Percentiles rank a stretch among this genome's conserved stretches.
phyloP scores from a whole-genome alignment of 2,113 vertebrate genomes.

The Phaetusa simplex region DNA sequence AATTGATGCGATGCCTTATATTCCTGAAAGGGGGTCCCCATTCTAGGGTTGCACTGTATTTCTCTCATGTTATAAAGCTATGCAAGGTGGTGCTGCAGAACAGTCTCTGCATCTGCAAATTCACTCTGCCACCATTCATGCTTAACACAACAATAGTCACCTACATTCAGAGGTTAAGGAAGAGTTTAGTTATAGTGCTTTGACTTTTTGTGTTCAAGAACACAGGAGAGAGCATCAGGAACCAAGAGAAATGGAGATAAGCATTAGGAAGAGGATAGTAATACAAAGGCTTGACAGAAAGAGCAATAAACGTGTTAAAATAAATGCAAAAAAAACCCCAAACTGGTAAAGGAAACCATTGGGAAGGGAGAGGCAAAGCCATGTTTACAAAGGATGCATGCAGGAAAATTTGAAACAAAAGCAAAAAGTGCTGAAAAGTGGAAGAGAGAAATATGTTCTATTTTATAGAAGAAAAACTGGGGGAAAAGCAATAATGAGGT shows the following conservation, averaged over 20 bases:
- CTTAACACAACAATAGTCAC: not conserved
- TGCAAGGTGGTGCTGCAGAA: not conserved
- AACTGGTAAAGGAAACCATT: not conserved
- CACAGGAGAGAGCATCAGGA: not conserved
- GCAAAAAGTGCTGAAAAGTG: not conserved
- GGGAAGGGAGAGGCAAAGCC: not conserved
- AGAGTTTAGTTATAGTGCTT: not conserved
- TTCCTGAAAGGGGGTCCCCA: not conserved
- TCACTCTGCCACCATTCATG: not conserved
- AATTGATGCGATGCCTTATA: not conserved
- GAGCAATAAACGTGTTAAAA: not conserved
- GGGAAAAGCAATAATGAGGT: not conserved
- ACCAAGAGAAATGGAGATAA: not conserved
- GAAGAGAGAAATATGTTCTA: not conserved
- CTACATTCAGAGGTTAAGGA: not conserved
- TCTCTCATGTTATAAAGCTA: not conserved
- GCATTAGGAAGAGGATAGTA: not conserved
- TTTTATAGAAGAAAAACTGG: not conserved
- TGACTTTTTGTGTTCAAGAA: not conserved
- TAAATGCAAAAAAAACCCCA: not conserved
- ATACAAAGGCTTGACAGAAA: not conserved
- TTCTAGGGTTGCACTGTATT: not conserved
- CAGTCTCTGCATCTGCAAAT: not conserved
- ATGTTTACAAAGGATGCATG: fast-evolving
- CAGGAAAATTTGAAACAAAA: not conserved